Evolutionary conservation across 2,113 vertebrate species (phyloP), one percentile per base, ranked within the genome.

Genomic region (Paramisgurnus dabryanus): DNA sequence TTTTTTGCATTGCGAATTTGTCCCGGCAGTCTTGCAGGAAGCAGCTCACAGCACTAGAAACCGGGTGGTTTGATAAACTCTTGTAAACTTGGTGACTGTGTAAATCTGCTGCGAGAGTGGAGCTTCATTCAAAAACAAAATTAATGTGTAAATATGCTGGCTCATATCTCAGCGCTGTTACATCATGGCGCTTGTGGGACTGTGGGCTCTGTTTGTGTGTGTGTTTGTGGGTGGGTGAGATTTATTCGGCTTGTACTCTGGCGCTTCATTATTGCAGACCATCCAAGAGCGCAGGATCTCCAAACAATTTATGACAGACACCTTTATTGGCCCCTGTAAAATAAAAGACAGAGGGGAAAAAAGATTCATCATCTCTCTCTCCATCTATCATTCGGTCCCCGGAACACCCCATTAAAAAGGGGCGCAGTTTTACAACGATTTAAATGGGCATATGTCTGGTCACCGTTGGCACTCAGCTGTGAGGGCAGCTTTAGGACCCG

Each of bases 221-320:
- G 58, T 78, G 60, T 85, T 74, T 63, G 55, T 64, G 40, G 8
- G 47, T 81, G 73, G 70, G 55, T 6, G 65, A 86, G 81, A 86
- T 86, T 85, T 85, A 85, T 83, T 84, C 49, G 43, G 27, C 70
- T 83, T 78, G 69, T 86, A 79, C 74, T 77, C 65, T 53, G 74
- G 66, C 72, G 78, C 80, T 86, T 85, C 85, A 83, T 83, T 86
- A 86, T 82, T 80, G 82, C 68, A 27, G 67, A 72, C 76, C 72
- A 71, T 68, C 67, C 71, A 50, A 82, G 85, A 84, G 78, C 63
- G 55, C 67, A 50, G 83, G 79, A 85, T 85, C 83, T 87, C 77
- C 60, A 86, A 83, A 79, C 81, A 82, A 85, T 86, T 86, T 85
- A 87, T 86, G 86, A 87, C 75, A 67, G 86, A 84, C 82, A 87